These are phyloP conservation scores for Thaumatotibia leucotreta DNA, from an alignment of 1,140 invertebrate genomes.

Conservation along the genomic window DNA sequence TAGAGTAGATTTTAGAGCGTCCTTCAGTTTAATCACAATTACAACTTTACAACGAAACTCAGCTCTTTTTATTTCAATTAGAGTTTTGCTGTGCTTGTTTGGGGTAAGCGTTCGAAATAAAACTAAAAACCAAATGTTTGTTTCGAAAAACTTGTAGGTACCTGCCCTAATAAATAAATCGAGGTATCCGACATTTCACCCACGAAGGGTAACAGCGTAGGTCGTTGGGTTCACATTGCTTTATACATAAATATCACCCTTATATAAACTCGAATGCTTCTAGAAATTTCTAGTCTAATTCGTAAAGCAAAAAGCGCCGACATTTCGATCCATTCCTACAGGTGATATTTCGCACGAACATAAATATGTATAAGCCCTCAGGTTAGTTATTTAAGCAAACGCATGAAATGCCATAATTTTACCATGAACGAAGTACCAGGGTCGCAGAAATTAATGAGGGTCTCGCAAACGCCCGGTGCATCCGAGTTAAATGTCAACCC, in stretches of 20 bases:
- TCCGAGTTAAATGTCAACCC: constrained; percentile 72
- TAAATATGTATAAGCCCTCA: constrained; percentile 12
- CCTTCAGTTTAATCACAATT: no score
- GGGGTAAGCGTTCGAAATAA: no score
- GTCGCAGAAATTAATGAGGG: constrained; percentile 65
- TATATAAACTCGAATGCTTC: neutral
- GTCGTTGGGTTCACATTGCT: neutral
- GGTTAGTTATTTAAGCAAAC: constrained; percentile 10
- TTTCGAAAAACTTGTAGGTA: no score
- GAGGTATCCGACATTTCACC: neutral
- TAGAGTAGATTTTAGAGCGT: no score
- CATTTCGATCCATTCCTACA: neutral
- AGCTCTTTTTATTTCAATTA: no score
- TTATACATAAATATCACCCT: neutral
- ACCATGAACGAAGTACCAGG: constrained; percentile 38
- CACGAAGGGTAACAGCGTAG: neutral
- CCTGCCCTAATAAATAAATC: neutral
- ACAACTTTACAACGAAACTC: no score
- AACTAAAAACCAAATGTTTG: no score
- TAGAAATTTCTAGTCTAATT: constrained; percentile 3
- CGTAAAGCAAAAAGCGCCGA: neutral
- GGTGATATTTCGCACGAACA: constrained; percentile 8
- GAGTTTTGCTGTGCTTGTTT: no score
- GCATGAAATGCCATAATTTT: neutral
- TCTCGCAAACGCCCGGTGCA: constrained; percentile 53